phyloP scores from a whole-genome alignment of 2,888 invertebrate genomes.

The Hyposoter dolosus region DNA sequence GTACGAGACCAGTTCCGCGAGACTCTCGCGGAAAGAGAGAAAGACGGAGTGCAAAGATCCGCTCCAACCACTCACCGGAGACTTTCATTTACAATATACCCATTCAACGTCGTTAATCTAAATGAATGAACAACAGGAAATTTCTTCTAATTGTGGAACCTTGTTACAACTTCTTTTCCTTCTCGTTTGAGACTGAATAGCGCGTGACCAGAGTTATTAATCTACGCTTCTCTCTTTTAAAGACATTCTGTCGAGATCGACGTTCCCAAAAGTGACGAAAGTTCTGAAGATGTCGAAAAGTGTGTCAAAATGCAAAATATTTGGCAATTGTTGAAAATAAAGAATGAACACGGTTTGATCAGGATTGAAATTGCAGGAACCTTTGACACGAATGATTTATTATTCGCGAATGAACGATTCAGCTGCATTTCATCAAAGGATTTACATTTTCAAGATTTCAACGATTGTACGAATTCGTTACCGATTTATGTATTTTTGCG shows the following conservation, averaged over 20 bases:
- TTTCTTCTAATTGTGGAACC: constrained; percentile 79
- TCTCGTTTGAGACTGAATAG: constrained; percentile 46
- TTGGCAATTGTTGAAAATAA: not conserved
- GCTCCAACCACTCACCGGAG: constrained; percentile 26
- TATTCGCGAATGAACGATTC: not conserved
- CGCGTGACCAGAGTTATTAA: constrained; percentile 37
- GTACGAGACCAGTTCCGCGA: constrained; percentile 52
- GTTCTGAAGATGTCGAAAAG: not conserved
- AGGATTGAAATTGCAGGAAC: too few relatives aligned
- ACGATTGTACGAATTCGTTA: constrained; percentile 31
- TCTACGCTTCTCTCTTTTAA: not conserved
- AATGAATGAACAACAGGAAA: constrained; percentile 82
- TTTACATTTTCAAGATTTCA: not conserved
- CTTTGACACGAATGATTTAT: not conserved
- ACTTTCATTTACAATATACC: constrained; percentile 39
- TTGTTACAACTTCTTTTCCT: constrained; percentile 65
- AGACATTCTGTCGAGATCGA: too few relatives aligned
- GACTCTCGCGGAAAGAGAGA: constrained; percentile 22
- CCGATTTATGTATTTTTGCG: constrained; percentile 7
- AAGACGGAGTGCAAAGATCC: constrained; percentile 42
- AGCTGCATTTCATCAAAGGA: not conserved
- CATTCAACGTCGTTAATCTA: constrained; percentile 78
- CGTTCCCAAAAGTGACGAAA: not conserved
- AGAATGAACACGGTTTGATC: too few relatives aligned
- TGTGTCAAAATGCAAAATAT: not conserved